These are phyloP conservation scores for Crotalus helleri DNA, from an alignment of 2,113 vertebrate genomes.

Conservation along the genomic window DNA sequence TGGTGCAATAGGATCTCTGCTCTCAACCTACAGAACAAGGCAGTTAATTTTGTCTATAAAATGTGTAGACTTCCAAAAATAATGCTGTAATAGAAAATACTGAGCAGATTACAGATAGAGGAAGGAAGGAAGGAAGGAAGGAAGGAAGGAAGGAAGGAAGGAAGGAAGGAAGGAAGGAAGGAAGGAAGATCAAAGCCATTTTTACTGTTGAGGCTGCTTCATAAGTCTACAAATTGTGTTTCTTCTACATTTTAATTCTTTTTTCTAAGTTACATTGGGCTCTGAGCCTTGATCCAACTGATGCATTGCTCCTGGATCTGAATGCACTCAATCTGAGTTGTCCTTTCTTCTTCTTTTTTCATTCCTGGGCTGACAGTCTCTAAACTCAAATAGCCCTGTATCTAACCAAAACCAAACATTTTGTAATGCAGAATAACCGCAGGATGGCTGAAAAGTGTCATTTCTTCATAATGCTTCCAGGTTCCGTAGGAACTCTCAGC, in stretches of 20 bases:
- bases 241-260: background rate
- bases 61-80: background rate
- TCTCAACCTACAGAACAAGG: background rate
- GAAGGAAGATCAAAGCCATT: background rate
- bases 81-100: background rate
- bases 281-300: background rate
- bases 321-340: background rate
- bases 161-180: background rate
- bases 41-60: background rate
- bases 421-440: background rate
- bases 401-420: background rate
- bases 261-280: background rate
- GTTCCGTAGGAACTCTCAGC: background rate
- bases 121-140: no score
- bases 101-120: background rate
- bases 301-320: background rate
- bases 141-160: no score
- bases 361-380: background rate
- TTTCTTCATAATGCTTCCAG: background rate
- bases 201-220: no score
- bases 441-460: background rate
- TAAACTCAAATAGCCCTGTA: background rate
- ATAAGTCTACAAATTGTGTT: no score
- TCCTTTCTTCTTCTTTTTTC: background rate
- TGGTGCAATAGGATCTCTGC: background rate